Percentiles rank a stretch among this genome's conserved stretches.
phyloP scores from a whole-genome alignment of 2,797 vertebrate genomes.

The Spea hammondii region DNA sequence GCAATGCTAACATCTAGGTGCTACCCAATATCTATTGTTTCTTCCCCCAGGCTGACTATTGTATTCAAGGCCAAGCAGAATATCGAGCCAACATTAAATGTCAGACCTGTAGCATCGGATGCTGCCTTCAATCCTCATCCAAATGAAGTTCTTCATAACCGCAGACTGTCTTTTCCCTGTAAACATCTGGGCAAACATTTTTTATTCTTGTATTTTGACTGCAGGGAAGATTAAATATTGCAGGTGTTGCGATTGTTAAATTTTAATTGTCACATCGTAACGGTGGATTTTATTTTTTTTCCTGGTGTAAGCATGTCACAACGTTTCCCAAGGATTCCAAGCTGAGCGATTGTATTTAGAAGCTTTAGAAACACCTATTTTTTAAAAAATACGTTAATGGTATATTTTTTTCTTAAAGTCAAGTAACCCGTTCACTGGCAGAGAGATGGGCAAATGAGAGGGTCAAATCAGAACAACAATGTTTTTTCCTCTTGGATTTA shows the following conservation, averaged over 20 bases:
- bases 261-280: constrained; percentile 49
- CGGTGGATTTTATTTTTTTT: constrained; percentile 40
- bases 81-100: constrained; percentile 54
- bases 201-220: constrained; percentile 45
- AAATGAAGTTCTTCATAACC: constrained; percentile 32
- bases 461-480: too few relatives aligned
- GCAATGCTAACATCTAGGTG: constrained; percentile 57
- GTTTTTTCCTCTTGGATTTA: too few relatives aligned
- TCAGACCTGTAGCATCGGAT: constrained; percentile 54
- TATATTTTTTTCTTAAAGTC: too few relatives aligned
- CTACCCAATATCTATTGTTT: constrained; percentile 61
- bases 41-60: constrained; percentile 58
- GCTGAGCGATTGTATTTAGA: constrained; percentile 33
- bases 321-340: constrained; percentile 27
- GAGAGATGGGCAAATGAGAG: too few relatives aligned
- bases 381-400: too few relatives aligned
- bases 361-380: constrained; percentile 4
- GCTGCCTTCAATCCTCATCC: constrained; percentile 39
- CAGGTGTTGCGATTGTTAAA: constrained; percentile 50
- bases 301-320: constrained; percentile 38
- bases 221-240: constrained; percentile 39
- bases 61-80: constrained; percentile 55
- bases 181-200: neutral
- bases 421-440: too few relatives aligned
- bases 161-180: constrained; percentile 52